A percentile compares a stretch with the other conserved stretches of the same genome.
Conservation (phyloP, 2,113 vertebrate genomes). For the Tapirus terrestris region DNA sequence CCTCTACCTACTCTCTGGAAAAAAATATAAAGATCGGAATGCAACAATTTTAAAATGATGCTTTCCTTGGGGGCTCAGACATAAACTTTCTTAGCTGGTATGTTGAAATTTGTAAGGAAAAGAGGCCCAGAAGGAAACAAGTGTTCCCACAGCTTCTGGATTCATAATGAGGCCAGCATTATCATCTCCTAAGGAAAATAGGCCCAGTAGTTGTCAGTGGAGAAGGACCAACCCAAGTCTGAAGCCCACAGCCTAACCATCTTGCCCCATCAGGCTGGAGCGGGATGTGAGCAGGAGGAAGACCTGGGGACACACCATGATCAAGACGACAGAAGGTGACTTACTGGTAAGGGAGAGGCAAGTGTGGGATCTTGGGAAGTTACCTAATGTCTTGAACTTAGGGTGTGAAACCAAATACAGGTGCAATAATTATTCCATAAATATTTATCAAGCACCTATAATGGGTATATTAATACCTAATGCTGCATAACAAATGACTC, state of each 20-base stretch:
- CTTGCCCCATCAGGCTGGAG: not conserved
- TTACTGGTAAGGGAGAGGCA: not conserved
- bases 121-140: not conserved
- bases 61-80: not conserved
- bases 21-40: not conserved
- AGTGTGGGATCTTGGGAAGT: not conserved
- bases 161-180: not conserved
- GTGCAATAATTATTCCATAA: not conserved
- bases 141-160: not conserved
- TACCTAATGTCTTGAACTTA: not conserved
- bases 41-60: not conserved
- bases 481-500: not conserved
- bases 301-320: not conserved
- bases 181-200: not conserved
- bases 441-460: not conserved
- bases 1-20: not conserved
- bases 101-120: not conserved
- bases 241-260: not conserved
- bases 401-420: not conserved
- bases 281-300: not conserved
- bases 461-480: not conserved
- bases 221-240: not conserved
- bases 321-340: not conserved
- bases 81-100: slow-evolving; percentile 6
- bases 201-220: not conserved